A percentile compares a stretch with the other conserved stretches of the same genome.
Evolutionary conservation across 1,140 invertebrate genomes (phyloP).

Genomic region (Adelges cooleyi): DNA sequence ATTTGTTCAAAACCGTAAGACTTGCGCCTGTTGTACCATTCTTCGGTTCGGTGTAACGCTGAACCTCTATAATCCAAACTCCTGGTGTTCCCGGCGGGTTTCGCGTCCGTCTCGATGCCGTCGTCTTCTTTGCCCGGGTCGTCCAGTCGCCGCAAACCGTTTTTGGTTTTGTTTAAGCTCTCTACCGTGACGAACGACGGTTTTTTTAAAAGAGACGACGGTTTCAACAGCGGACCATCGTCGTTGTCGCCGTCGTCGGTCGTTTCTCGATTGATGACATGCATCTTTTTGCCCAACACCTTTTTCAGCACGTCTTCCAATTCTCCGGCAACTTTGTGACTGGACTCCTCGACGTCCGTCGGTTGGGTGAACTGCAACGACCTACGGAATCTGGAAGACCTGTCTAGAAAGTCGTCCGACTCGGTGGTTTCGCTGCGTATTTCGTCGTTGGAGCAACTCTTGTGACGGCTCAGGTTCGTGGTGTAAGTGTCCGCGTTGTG

Average conservation of each 20-base stretch:
- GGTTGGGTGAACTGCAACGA: neutral
- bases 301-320: slow-evolving; percentile 32
- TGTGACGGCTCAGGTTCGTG: neutral
- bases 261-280: neutral
- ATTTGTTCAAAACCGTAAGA: slow-evolving; percentile 63
- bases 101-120: slow-evolving; percentile 39
- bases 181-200: slow-evolving; percentile 46
- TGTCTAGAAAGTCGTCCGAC: neutral
- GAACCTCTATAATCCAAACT: slow-evolving; percentile 43
- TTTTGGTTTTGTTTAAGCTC: slow-evolving; percentile 46
- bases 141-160: slow-evolving; percentile 39
- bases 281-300: slow-evolving; percentile 10
- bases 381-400: neutral
- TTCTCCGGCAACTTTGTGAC: neutral
- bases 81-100: slow-evolving; percentile 40
- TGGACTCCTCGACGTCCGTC: neutral
- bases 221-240: slow-evolving; percentile 44
- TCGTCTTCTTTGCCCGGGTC: slow-evolving; percentile 36
- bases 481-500: neutral
- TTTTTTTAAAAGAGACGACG: slow-evolving; percentile 32
- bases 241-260: neutral
- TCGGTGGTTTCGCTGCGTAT: neutral
- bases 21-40: slow-evolving; percentile 56
- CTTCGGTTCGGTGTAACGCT: slow-evolving; percentile 40
- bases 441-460: slow-evolving; percentile 25